Conservation (phyloP, 2,888 invertebrate genomes). For the Lochmaea capreae region DNA sequence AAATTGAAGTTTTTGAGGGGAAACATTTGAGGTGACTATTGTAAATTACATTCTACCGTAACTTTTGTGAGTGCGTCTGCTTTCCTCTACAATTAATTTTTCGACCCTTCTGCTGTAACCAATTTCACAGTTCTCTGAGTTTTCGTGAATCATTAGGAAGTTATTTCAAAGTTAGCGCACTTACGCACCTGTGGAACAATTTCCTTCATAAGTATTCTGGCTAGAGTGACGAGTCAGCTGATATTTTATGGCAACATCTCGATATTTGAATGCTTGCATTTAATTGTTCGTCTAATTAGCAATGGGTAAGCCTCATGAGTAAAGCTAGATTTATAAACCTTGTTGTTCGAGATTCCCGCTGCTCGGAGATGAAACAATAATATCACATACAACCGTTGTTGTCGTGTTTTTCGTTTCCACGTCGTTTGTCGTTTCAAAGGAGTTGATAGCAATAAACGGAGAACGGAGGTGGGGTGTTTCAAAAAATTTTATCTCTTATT, state of each 20-base stretch:
- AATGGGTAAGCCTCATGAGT: background rate
- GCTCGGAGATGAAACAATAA: too few relatives aligned
- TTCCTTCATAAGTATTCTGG: background rate
- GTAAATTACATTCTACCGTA: constrained; percentile 16
- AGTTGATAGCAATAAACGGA: too few relatives aligned
- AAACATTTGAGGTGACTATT: constrained; percentile 16
- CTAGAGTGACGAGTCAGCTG: background rate
- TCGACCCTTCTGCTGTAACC: constrained; percentile 26
- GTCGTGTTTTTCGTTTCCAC: too few relatives aligned
- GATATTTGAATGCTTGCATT: background rate
- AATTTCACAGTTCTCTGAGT: constrained; percentile 30
- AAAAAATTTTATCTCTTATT: too few relatives aligned
- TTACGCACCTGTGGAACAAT: constrained; percentile 29
- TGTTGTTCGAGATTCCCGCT: background rate
- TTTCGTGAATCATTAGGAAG: constrained; percentile 20
- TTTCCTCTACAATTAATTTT: constrained; percentile 26
- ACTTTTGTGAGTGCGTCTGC: too few relatives aligned
- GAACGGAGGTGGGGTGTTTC: too few relatives aligned
- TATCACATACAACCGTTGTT: too few relatives aligned
- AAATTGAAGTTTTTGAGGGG: constrained; percentile 12
- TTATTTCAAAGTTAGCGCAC: constrained; percentile 13
- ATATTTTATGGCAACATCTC: background rate
- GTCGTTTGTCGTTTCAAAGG: too few relatives aligned
- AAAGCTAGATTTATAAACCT: background rate
- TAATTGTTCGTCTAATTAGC: background rate